Evolutionary conservation across 2,888 invertebrate genomes (phyloP), one percentile per base, ranked within the genome.

Genomic region (Acanthosepion lycidas): DNA sequence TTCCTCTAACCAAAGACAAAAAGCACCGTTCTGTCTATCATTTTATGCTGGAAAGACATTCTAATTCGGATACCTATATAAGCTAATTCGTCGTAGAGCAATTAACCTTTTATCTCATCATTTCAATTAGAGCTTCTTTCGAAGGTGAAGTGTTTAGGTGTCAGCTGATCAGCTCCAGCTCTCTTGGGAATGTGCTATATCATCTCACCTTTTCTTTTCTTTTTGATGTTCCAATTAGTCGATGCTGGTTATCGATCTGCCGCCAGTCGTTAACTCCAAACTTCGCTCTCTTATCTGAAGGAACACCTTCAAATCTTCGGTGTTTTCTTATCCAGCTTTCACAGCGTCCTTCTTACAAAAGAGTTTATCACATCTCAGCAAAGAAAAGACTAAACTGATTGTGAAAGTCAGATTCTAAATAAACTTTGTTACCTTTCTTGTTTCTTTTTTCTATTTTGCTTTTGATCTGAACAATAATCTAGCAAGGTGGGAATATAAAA

Each of bases 71-170:
- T 78, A 12, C n/a, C n/a, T 33, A 78, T 33, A 33, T 78, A n/a
- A 78, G 12, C 9, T 78, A 33, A 78, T 78, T 78, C 12, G 33
- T 78, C n/a, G 2, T n/a, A 78, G 78, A 33, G 78, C 78, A 78
- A 78, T 78, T 33, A 78, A 78, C 78, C 78, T 78, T 78, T 78
- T 78, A 78, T 78, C n/a, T 78, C n/a, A 78, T 78, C 78, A 78
- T 78, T 78, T 78, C n/a, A 78, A 33, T 78, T 78, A 78, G n/a
- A 33, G 20, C 15, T n/a, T 78, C 23, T 78, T n/a, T 78, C 78
- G 78, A 33, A 12, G 5, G 78, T 6, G n/a, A 78, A 78, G 78
- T 78, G 78, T 78, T 78, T 9, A 33, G 78, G 78, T 78, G 78
- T 78, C 78, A 78, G 5, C 33, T 78, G n/a, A 78, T 78, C 33